These are phyloP conservation scores for Ceyx melanurus DNA, from an alignment of 2,113 vertebrate species.

Conservation along the genomic window DNA sequence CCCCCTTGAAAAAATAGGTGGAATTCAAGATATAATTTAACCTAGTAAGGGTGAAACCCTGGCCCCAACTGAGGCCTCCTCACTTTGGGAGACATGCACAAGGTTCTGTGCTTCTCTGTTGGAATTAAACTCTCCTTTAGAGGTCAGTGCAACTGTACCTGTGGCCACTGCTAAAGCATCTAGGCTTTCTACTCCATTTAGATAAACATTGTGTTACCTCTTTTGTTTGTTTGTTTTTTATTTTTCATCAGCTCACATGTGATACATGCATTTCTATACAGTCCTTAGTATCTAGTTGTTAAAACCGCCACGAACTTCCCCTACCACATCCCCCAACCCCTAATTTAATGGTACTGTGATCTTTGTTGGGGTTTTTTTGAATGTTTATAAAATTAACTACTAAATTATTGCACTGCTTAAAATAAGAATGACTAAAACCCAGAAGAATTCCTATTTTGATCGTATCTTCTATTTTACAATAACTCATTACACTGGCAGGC, in stretches of 20 bases:
- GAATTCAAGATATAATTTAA: slow-evolving; percentile 8
- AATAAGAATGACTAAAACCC: not conserved
- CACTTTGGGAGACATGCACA: not conserved
- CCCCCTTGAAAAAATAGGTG: not conserved
- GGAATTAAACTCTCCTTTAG: not conserved
- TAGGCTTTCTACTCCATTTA: not conserved
- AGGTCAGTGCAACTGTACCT: not conserved
- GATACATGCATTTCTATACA: not conserved
- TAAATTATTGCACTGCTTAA: slow-evolving; percentile 34
- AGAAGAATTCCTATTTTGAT: not conserved
- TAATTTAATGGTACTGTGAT: slow-evolving; percentile 35
- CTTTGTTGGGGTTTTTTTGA: not conserved
- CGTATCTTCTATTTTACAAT: slow-evolving; percentile 12
- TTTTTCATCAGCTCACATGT: not conserved
- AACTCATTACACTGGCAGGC: slow-evolving; percentile 29
- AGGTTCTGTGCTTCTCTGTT: not conserved
- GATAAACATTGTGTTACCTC: not conserved
- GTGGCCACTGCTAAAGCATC: not conserved
- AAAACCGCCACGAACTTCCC: not conserved
- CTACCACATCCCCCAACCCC: too few species aligned
- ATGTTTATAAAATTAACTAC: not conserved
- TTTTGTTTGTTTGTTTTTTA: not conserved
- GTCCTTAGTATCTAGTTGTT: not conserved
- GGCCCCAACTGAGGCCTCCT: not conserved
- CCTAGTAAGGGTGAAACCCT: not conserved